A percentile compares a stretch with the other conserved stretches of the same genome.
Evolutionary conservation across 1,140 invertebrate genomes (phyloP).

Genomic region (Gryon sp.): DNA sequence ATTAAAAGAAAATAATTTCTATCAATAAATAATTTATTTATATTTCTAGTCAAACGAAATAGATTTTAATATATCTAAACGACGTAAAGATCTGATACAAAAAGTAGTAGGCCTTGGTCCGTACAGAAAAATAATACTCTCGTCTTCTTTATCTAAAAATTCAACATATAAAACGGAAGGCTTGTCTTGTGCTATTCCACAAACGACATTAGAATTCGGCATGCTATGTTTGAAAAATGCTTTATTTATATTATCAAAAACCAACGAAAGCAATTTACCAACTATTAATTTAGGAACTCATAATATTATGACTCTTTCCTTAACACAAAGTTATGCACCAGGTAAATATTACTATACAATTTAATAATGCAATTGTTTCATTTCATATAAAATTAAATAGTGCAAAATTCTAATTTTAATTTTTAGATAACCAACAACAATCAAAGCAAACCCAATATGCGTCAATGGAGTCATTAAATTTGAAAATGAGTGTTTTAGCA

Average conservation of each 20-base stretch:
- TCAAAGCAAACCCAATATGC: constrained; percentile 65
- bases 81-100: constrained; percentile 83
- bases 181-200: constrained; percentile 89
- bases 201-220: constrained; percentile 93
- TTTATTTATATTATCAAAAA: constrained; percentile 81
- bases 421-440: constrained; percentile 64
- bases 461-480: constrained; percentile 71
- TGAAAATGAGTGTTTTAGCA: constrained; percentile 86
- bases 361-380: background rate
- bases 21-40: constrained; percentile 8
- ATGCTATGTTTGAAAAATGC: constrained; percentile 93
- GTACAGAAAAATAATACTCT: constrained; percentile 84
- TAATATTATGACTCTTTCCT: constrained; percentile 66
- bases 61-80: constrained; percentile 83
- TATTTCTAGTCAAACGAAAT: constrained; percentile 82
- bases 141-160: constrained; percentile 81
- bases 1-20: background rate
- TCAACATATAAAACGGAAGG: constrained; percentile 82
- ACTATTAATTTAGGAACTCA: constrained; percentile 59
- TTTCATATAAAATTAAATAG: background rate
- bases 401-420: background rate
- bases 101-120: constrained; percentile 82
- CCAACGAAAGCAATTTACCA: constrained; percentile 66
- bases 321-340: constrained; percentile 63
- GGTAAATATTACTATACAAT: no score